phyloP scores from a whole-genome alignment of 2,888 invertebrate species.

The Rambutsinella grinnellia region DNA sequence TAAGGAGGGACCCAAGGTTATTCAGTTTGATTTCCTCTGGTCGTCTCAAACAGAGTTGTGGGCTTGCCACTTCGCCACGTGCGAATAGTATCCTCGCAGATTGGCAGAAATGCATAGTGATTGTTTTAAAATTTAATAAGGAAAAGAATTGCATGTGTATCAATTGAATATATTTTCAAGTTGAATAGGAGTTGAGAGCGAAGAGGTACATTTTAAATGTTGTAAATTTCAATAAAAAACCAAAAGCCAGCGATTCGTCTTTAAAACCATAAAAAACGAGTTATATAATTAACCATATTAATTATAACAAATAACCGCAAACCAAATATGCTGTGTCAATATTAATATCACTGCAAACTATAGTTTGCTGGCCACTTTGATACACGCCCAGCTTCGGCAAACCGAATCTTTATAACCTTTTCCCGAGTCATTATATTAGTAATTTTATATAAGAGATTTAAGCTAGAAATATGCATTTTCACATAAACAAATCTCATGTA shows the following conservation, averaged over 20 bases:
- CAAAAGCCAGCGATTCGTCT: no score
- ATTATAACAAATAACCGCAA: no score
- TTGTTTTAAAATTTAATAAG: background rate
- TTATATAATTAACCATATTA: no score
- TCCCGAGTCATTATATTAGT: no score
- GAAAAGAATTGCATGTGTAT: background rate
- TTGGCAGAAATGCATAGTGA: background rate
- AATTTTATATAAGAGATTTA: no score
- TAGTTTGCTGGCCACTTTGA: no score
- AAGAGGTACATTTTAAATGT: background rate
- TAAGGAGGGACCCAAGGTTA: conserved; percentile 16
- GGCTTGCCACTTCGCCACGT: conserved; percentile 35
- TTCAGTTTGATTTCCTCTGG: background rate
- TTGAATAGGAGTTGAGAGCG: background rate
- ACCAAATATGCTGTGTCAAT: no score
- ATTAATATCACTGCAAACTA: no score
- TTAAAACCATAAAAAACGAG: background rate
- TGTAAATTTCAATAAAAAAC: background rate
- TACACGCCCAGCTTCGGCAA: no score
- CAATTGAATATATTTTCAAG: background rate
- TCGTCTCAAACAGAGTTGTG: background rate
- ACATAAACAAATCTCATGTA: background rate
- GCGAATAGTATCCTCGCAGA: background rate
- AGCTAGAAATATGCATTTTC: background rate
- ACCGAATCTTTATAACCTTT: no score